Evolutionary conservation across 2,113 vertebrate species (phyloP).

Genomic region (Beaufortia kweichowensis): DNA sequence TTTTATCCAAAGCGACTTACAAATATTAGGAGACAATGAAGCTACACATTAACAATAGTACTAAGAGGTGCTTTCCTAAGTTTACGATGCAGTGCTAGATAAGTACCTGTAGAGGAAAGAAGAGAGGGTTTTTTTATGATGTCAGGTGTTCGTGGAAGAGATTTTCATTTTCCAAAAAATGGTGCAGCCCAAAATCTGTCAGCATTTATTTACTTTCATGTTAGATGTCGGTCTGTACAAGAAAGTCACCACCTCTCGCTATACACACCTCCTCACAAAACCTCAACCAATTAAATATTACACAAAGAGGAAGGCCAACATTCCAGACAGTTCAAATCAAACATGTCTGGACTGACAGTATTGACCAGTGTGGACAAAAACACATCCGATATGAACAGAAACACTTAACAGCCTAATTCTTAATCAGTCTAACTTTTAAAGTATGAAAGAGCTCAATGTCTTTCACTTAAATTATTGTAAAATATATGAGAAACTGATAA

Average conservation of each 20-base stretch:
- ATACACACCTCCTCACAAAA: not conserved
- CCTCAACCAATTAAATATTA: constrained; percentile 61
- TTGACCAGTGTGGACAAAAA: constrained; percentile 37
- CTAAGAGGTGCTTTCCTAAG: too few relatives aligned
- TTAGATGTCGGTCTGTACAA: not conserved
- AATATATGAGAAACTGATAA: constrained; percentile 19
- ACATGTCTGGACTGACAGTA: constrained; percentile 42
- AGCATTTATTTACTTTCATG: not conserved
- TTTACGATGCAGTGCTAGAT: too few relatives aligned
- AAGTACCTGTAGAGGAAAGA: too few relatives aligned
- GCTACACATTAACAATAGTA: too few relatives aligned
- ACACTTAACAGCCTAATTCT: constrained; percentile 5
- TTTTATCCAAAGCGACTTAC: too few relatives aligned
- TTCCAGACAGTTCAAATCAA: constrained; percentile 56
- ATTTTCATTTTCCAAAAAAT: too few relatives aligned
- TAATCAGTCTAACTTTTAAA: not conserved
- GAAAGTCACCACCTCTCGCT: constrained; percentile 2
- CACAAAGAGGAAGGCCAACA: constrained; percentile 57
- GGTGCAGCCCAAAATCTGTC: too few relatives aligned
- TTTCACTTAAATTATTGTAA: constrained; percentile 1
- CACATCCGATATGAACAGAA: not conserved
- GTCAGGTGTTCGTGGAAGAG: too few relatives aligned
- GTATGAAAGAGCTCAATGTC: not conserved
- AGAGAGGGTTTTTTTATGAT: too few relatives aligned
- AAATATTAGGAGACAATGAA: too few relatives aligned